Evolutionary conservation across 2,888 invertebrate species (phyloP), one percentile per base, ranked within the genome.

Genomic region (Scaptomyza flava): DNA sequence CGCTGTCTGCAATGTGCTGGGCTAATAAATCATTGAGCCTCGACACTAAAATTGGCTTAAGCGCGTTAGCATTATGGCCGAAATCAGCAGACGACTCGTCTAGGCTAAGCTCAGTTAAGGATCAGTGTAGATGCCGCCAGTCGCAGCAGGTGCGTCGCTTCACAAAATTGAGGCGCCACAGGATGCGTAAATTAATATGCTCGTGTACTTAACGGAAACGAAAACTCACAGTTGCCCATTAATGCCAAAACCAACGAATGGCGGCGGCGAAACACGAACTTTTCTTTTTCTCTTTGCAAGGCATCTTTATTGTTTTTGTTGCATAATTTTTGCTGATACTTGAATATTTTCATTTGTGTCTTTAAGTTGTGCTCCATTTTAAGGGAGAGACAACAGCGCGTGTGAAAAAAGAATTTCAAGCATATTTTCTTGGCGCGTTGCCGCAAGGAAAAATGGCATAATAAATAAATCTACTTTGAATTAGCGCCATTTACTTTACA

Each of bases 391-490:
- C n/a, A 34, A 46, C 50, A 64, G 63, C 72, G 62, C 45, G 46
- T 45, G 48, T 48, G 20, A 12, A 38, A 14, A 58, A 60, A 42
- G 67, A 77, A 77, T 71, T 78, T 78, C 72, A 83, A 74, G 89
- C 87, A 88, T 84, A 77, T 87, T 83, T 41, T 81, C 73, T 87
- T 81, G 84, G 81, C 79, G 71, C 81, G 54, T 65, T 73, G 87
- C 77, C 82, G 72, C 79, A 63, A 12, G 77, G 79, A 68, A 79
- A 88, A 81, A 88, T 84, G 70, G 77, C 85, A 88, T 81, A 84
- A 88, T 85, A 85, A 87, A 85, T 88, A 85, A 85, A 85, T 88
- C 85, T 85, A 87, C 85, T 88, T 85, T 85, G 89, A 88, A 85
- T 85, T 85, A 85, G 85, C 85, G 87, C 87, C 85, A 87, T 85